Percentiles rank a stretch among this genome's conserved stretches.
phyloP scores from a whole-genome alignment of 2,888 invertebrate genomes.

The Meiosimyza decipiens region DNA sequence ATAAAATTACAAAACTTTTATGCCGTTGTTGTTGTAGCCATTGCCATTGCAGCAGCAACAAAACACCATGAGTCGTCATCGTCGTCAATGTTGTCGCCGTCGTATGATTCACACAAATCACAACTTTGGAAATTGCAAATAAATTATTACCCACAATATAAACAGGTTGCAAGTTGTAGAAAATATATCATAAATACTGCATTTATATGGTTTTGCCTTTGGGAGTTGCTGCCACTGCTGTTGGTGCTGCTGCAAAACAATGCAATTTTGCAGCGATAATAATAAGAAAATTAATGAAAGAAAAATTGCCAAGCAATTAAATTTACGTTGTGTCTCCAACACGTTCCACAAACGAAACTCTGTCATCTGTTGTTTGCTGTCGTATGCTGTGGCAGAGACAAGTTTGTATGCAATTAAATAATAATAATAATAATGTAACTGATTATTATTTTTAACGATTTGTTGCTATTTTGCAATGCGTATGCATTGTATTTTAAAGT shows the following conservation, averaged over 20 bases:
- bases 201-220: constrained; percentile 19
- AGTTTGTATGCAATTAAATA: constrained; percentile 19
- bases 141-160: constrained; percentile 24
- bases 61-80: background rate
- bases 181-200: constrained; percentile 23
- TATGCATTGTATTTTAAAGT: too few relatives aligned
- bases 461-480: too few relatives aligned
- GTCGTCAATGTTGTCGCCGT: background rate
- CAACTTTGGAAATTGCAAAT: constrained; percentile 24
- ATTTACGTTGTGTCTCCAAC: constrained; percentile 24
- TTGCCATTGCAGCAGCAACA: background rate
- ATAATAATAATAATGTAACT: background rate
- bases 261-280: constrained; percentile 8
- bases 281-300: background rate
- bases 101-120: constrained; percentile 25
- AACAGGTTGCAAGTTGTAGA: constrained; percentile 1
- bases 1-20: constrained; percentile 3
- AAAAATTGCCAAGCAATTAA: constrained; percentile 21
- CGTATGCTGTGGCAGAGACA: constrained; percentile 20
- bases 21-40: background rate
- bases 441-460: constrained; percentile 3
- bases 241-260: background rate
- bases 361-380: background rate
- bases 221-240: background rate
- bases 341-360: constrained; percentile 29